Base-by-base conservation (phyloP, 2,797 vertebrate genomes). In the Chiropotes sagulatus region DNA sequence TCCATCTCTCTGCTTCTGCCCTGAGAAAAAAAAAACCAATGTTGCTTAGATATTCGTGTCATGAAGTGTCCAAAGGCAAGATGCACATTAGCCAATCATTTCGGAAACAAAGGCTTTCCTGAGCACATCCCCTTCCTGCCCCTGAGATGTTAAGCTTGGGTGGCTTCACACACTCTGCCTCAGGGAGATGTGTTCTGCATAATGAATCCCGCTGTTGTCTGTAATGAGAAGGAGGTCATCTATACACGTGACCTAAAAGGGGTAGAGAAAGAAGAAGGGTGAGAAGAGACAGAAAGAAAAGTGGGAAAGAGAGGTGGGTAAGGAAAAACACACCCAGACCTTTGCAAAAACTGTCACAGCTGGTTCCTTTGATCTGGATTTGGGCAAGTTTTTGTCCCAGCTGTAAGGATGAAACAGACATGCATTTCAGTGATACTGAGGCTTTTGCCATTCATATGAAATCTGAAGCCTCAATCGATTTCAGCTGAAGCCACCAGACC, bases 401-500 rank as follows among this genome's bases (percentile, higher is more conserved):
- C 24, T 73, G 17, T 80, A 50, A 73, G 19, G 73, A 76, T 14
- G n/a, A 75, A 91, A 75, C 8, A 41, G 58, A 83, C 33, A 48
- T 24, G 3, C 30, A 33, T 78, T 90, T 91, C 30, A 85, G 15
- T 78, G 52, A 90, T 58, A 46, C 85, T 10, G 30, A 93, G 26
- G 64, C 36, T 93, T 87, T 83, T 83, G 79, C 39, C 10, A 96
- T 95, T 97, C 92, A 83, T 14, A 44, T 36, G 36, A 64, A 84
- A 82, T 79, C 85, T 0, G 1, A 94, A 94, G 72, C 44, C 39
- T 90, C 33, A 4, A 58, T 8, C 94, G 82, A 90, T 96, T 97
- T 95, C 2, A 0, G 48, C 82, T 95, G 76, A 97, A 92, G 83
- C 44, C 79, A 97, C 73, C 46, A 93, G 94, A 96, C 70, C 75